phyloP scores from a whole-genome alignment of 2,888 invertebrate species.

The Ischnus inquisitorius region DNA sequence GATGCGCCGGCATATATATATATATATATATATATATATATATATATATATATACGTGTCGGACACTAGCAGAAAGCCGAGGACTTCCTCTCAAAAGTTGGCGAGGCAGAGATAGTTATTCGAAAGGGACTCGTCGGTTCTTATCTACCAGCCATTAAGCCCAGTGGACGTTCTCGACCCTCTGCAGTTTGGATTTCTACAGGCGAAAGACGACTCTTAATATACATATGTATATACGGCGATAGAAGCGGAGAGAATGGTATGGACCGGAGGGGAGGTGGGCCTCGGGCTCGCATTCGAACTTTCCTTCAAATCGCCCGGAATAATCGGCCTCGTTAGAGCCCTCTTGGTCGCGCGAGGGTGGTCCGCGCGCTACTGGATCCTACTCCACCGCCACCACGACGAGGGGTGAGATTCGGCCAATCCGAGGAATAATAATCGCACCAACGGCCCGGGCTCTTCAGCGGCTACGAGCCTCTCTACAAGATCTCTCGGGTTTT shows the following conservation, averaged over 20 bases:
- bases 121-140: slow-evolving; percentile 42
- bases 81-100: slow-evolving; percentile 43
- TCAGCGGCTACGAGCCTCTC: not conserved
- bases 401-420: slow-evolving; percentile 28
- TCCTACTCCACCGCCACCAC: slow-evolving; percentile 1
- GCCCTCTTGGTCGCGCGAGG: slow-evolving; percentile 15
- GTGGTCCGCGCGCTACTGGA: slow-evolving; percentile 4
- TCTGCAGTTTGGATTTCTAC: slow-evolving; percentile 39
- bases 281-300: slow-evolving; percentile 43
- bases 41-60: not conserved
- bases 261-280: not conserved
- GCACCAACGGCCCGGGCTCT: slow-evolving; percentile 17
- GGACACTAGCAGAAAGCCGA: not conserved
- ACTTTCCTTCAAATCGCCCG: slow-evolving; percentile 57
- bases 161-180: slow-evolving; percentile 41
- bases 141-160: slow-evolving; percentile 55
- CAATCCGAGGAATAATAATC: slow-evolving; percentile 50
- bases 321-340: slow-evolving; percentile 62
- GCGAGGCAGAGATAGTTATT: slow-evolving; percentile 31
- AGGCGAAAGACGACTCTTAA: slow-evolving; percentile 20
- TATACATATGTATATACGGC: slow-evolving; percentile 3
- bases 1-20: not conserved
- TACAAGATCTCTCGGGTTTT: slow-evolving; percentile 3
- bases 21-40: not conserved
- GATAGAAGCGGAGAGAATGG: not conserved